Conservation (phyloP, 2,888 invertebrate species). For the Pediacus dermestoides region DNA sequence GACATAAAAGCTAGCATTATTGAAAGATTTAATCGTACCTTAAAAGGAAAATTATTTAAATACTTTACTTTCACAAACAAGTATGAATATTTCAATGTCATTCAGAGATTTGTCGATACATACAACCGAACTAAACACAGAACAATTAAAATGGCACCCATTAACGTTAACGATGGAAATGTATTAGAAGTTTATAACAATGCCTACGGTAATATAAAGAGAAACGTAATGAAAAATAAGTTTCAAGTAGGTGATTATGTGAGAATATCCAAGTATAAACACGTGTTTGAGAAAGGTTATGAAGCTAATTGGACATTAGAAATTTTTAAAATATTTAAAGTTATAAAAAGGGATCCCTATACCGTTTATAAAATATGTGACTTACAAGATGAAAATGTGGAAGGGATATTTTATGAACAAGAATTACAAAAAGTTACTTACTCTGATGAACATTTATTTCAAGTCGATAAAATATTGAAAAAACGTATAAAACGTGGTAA, state of each 20-base stretch:
- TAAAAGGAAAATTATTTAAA: conserved; percentile 1
- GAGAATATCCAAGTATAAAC: conserved; percentile 1
- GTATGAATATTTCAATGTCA: background rate
- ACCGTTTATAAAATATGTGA: conserved; percentile 1
- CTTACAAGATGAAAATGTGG: background rate
- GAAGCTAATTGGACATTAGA: too few species aligned
- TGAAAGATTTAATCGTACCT: too few species aligned
- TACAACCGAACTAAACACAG: too few species aligned
- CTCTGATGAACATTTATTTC: background rate
- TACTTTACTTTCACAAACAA: background rate
- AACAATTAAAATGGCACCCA: conserved; percentile 5
- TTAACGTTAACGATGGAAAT: too few species aligned
- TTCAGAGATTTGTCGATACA: too few species aligned
- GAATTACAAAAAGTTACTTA: conserved; percentile 1
- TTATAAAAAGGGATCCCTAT: background rate
- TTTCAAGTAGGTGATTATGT: conserved; percentile 1
- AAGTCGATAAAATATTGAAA: conserved; percentile 2
- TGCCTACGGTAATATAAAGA: background rate
- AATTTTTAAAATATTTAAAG: too few species aligned
- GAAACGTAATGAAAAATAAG: background rate
- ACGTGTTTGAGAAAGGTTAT: conserved; percentile 27
- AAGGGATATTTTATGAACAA: background rate
- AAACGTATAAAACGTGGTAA: background rate
- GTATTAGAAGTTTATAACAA: too few species aligned
- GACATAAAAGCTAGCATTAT: background rate